Percentiles rank a stretch among this genome's conserved stretches.
These are phyloP conservation scores for Melanogrammus aeglefinus DNA, from an alignment of 2,797 vertebrate species.

Conservation along the genomic window DNA sequence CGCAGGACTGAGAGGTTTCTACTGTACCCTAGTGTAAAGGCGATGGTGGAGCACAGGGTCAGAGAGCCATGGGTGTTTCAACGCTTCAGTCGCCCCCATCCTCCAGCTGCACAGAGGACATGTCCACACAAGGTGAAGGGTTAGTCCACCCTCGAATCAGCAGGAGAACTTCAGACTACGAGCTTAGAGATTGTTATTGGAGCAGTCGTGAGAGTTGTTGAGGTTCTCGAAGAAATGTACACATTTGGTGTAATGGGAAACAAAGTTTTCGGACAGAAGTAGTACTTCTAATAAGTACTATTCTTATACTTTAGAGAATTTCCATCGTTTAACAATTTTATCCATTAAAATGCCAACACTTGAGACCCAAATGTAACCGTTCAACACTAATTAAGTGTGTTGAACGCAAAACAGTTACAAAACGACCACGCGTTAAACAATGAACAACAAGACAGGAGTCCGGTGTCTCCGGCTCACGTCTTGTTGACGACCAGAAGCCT, in stretches of 20 bases:
- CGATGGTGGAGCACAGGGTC: constrained; percentile 82
- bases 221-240: background rate
- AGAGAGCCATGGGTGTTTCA: constrained; percentile 92
- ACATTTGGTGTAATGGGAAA: background rate
- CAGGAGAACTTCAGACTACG: background rate
- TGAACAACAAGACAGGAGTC: background rate
- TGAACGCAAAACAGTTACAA: background rate
- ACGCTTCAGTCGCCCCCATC: constrained; percentile 87
- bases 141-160: background rate
- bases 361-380: background rate
- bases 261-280: background rate
- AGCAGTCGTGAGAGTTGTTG: background rate
- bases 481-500: constrained; percentile 90
- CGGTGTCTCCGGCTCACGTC: constrained; percentile 68
- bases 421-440: background rate
- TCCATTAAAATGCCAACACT: background rate
- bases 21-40: constrained; percentile 79
- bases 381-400: background rate
- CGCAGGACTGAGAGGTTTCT: background rate
- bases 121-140: background rate
- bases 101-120: constrained; percentile 81
- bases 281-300: no score
- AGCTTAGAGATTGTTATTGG: background rate
- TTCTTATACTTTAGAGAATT: background rate
- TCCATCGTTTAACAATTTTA: background rate